Conservation (phyloP, 35 echinoderm and acorn worm genomes). For the Acanthaster planci region DNA sequence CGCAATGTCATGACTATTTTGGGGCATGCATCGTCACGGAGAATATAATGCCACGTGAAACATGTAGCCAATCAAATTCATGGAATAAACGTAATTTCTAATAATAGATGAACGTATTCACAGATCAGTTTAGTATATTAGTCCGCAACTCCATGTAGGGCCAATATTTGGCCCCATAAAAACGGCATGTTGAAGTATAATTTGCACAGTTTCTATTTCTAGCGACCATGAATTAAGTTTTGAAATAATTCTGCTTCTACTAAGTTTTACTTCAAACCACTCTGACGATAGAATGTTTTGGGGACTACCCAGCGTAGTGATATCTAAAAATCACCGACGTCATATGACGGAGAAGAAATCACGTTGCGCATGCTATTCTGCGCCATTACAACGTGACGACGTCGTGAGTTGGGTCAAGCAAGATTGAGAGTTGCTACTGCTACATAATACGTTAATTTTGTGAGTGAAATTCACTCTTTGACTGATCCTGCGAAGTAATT, state of each 20-base stretch:
- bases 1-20: conserved; percentile 29
- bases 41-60: conserved; percentile 23
- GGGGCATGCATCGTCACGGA: neutral
- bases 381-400: conserved; percentile 16
- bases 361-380: conserved; percentile 3
- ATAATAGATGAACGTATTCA: neutral
- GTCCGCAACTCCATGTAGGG: neutral
- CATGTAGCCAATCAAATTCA: neutral
- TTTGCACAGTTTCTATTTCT: neutral
- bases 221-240: no score
- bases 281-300: neutral
- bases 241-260: no score
- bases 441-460: neutral
- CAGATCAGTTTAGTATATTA: neutral
- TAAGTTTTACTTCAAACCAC: neutral
- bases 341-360: neutral
- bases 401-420: neutral
- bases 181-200: neutral
- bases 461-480: neutral
- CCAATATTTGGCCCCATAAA: neutral
- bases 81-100: neutral
- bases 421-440: neutral
- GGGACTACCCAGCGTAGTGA: conserved; percentile 43
- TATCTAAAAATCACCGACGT: neutral
- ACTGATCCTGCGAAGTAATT: neutral